A percentile compares a stretch with the other conserved stretches of the same genome.
Evolutionary conservation across 1,140 invertebrate species (phyloP).

Genomic region (Calliphora vicina): DNA sequence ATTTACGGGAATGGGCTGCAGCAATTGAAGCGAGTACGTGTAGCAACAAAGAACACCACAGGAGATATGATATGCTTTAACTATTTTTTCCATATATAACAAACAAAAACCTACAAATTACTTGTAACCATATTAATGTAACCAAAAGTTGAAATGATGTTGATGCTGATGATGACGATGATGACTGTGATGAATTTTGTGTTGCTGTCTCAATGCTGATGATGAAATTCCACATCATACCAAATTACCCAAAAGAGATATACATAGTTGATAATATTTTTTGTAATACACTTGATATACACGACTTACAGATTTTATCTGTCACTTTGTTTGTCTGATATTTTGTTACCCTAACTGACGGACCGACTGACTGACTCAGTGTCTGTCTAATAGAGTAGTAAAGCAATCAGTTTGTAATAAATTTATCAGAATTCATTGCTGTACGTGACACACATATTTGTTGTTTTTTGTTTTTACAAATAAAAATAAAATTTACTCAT

Average conservation of each 20-base stretch:
- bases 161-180: neutral
- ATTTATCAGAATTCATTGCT: constrained; percentile 14
- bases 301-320: too few species aligned
- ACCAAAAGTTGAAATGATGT: neutral
- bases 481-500: neutral
- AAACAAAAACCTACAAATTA: neutral
- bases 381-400: neutral
- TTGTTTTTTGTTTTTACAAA: neutral
- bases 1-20: too few species aligned
- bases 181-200: neutral
- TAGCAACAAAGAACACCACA: neutral
- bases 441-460: neutral
- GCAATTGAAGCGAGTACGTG: too few species aligned
- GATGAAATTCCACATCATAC: neutral
- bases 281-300: too few species aligned
- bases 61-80: neutral
- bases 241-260: neutral
- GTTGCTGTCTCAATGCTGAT: neutral
- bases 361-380: neutral
- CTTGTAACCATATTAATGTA: neutral
- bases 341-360: too few species aligned
- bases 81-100: neutral
- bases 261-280: too few species aligned
- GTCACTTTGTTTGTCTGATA: too few species aligned
- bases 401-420: constrained; percentile 16